Evolutionary conservation across 1,140 invertebrate species (phyloP).

Genomic region (Frieseomelitta varia): DNA sequence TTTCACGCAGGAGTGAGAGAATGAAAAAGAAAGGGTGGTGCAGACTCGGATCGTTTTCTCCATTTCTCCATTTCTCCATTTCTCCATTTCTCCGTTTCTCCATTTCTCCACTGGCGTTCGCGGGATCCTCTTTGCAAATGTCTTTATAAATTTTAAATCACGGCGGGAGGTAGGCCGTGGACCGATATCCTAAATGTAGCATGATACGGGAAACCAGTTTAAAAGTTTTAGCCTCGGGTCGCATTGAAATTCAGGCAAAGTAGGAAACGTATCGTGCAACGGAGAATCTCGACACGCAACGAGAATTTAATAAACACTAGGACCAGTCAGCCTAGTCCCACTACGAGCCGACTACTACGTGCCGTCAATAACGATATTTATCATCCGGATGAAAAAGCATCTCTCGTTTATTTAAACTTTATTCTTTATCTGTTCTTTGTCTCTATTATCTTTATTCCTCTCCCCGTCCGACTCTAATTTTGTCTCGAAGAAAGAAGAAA

Average conservation of each 20-base stretch:
- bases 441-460: too few relatives aligned
- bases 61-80: background rate
- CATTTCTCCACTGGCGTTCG: background rate
- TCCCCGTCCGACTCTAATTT: too few relatives aligned
- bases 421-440: too few relatives aligned
- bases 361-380: constrained; percentile 52
- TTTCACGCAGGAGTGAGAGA: too few relatives aligned
- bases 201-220: constrained; percentile 47
- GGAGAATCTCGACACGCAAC: background rate
- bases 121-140: background rate
- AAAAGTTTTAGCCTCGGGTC: constrained; percentile 26
- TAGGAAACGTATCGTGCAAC: constrained; percentile 19
- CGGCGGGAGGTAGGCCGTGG: constrained; percentile 3
- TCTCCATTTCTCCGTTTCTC: constrained; percentile 13
- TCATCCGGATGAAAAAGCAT: constrained; percentile 6
- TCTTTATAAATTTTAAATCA: constrained; percentile 58
- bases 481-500: too few relatives aligned
- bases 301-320: constrained; percentile 42
- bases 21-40: too few relatives aligned
- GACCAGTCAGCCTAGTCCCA: too few relatives aligned
- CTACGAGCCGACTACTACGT: background rate
- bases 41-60: constrained; percentile 1
- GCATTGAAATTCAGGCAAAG: constrained; percentile 46
- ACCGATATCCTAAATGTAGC: constrained; percentile 34
- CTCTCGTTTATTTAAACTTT: constrained; percentile 4